These are phyloP conservation scores for Pachydiplax longipennis DNA, from an alignment of 2,888 invertebrate genomes.

Conservation along the genomic window DNA sequence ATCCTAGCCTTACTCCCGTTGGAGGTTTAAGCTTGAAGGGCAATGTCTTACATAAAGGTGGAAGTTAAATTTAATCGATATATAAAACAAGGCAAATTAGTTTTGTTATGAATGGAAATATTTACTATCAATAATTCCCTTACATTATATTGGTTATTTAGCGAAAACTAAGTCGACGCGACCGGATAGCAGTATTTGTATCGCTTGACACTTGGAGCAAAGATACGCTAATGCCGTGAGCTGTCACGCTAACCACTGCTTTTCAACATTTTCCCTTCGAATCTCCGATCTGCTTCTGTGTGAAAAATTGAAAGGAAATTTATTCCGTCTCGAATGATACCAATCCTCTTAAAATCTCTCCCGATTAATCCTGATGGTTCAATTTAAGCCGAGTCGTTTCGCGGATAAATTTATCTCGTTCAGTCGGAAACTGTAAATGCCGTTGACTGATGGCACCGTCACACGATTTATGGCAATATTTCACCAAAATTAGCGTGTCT, in stretches of 20 bases:
- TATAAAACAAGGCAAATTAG: too few relatives aligned
- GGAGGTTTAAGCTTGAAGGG: too few relatives aligned
- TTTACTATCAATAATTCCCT: too few relatives aligned
- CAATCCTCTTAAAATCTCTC: not conserved
- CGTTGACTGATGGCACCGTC: constrained; percentile 1
- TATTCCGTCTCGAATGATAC: not conserved
- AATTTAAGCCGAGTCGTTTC: not conserved
- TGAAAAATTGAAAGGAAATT: not conserved
- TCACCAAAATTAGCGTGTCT: not conserved
- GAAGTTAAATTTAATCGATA: too few relatives aligned
- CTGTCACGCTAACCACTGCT: not conserved
- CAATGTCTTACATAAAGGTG: too few relatives aligned
- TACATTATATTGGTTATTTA: too few relatives aligned
- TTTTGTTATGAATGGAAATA: too few relatives aligned
- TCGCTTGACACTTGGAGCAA: not conserved
- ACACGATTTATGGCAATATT: constrained; percentile 35
- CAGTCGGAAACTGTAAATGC: not conserved
- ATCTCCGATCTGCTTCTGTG: not conserved
- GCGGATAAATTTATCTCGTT: not conserved
- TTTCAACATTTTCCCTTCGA: not conserved
- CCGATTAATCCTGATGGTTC: constrained; percentile 6
- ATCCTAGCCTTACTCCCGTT: too few relatives aligned
- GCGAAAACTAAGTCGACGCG: too few relatives aligned
- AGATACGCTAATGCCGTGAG: not conserved
- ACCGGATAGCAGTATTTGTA: too few relatives aligned